Evolutionary conservation across 2,888 invertebrate genomes (phyloP), one percentile per base, ranked within the genome.

Genomic region (Oxystoma pomonae): DNA sequence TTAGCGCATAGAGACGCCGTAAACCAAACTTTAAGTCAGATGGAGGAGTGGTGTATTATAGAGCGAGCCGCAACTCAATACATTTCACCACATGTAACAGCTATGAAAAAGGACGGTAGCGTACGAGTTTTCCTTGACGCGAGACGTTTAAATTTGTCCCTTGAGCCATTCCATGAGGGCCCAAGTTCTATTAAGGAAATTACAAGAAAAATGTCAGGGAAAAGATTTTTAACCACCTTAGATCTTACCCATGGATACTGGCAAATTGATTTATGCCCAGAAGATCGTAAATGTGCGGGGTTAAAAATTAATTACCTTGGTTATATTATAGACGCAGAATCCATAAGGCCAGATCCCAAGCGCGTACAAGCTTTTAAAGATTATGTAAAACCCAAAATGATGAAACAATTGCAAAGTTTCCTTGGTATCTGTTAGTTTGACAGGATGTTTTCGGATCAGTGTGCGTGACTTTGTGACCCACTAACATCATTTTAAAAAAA

Each of bases 241-340:
- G 72, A 75, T 60, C 55, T 72, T 12, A 67, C 69, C 0, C 59
- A 67, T 35, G 70, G 71, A 1, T 73, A 72, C 60, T 71, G 71
- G 71, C 72, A 73, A 60, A 65, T 71, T 56, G 62, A 64, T 17
- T 20, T 71, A 0, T 59, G 64, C 5, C 20, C 62, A 57, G 62
- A 67, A 1, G 68, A 69, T 7, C 55, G 67, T 16, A 60, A 68
- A 50, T 72, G 64, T 56, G 72, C 72, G 0, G 71, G 69, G 0
- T 71, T 73, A 17, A 58, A 64, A 55, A 57, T 64, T 7, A 22
- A 55, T 7, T 73, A 71, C 56, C 20, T 73, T 5, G 70, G 71
- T 3, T 68, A 73, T 51, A 63, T 71, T 2, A 57, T 73, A 0
- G 62, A 62, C 0, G 2, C 57, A 1, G 56, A 65, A 5, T 71